These are phyloP conservation scores for Chrysocyon brachyurus DNA, from an alignment of 2,797 vertebrate species.

Conservation along the genomic window DNA sequence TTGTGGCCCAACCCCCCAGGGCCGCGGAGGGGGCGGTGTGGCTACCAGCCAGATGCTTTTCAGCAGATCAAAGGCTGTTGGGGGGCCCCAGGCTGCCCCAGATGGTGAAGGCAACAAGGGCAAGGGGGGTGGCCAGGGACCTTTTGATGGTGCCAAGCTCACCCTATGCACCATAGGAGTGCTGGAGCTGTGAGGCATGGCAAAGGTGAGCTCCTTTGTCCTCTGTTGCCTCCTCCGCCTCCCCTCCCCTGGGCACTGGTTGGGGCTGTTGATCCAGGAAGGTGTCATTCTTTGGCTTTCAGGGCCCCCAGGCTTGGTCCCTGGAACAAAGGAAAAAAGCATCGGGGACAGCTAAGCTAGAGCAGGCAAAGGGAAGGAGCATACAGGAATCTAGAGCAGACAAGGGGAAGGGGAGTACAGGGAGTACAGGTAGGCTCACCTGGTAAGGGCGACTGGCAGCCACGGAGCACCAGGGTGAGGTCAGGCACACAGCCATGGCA, in stretches of 20 bases:
- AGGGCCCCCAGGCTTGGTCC: not conserved
- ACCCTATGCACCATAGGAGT: not conserved
- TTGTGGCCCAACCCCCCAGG: not conserved
- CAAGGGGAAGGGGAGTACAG: not conserved
- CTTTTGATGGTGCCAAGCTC: not conserved
- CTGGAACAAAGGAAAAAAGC: conserved; percentile 64
- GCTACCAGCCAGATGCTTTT: conserved; percentile 84
- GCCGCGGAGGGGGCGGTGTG: conserved; percentile 18
- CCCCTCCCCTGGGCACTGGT: not conserved
- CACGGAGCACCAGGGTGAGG: conserved; percentile 63
- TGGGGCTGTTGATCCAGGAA: conserved; percentile 39
- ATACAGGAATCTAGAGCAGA: not conserved
- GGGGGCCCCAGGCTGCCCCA: conserved; percentile 58
- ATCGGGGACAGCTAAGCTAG: not conserved
- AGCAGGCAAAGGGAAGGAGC: not conserved
- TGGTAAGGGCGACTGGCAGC: conserved; percentile 40
- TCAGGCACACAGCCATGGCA: conserved; percentile 76
- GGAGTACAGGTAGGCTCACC: not conserved
- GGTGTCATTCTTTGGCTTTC: conserved; percentile 55
- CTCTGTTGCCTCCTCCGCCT: conserved; percentile 53
- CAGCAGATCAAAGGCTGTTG: conserved; percentile 84
- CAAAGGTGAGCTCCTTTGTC: conserved; percentile 39
- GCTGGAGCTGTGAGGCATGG: not conserved
- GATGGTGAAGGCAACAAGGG: not conserved
- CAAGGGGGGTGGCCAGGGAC: not conserved